These are phyloP conservation scores for Steinernema carpocapsae DNA, from an alignment of 2,888 invertebrate genomes.

Conservation along the genomic window DNA sequence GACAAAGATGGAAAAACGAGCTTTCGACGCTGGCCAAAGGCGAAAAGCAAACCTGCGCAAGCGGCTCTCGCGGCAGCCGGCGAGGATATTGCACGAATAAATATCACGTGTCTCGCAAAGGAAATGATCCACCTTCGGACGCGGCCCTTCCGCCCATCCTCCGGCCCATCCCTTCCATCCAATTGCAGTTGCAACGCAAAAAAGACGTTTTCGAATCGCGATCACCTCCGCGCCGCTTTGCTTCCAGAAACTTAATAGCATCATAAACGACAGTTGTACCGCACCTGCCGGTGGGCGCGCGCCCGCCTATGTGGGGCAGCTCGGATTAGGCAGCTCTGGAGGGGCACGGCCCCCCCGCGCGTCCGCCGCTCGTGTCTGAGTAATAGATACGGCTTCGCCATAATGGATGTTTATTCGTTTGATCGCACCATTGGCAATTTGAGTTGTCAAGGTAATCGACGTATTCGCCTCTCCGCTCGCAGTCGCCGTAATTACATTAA, in stretches of 20 bases:
- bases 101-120: conserved; percentile 15
- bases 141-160: not conserved
- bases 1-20: conserved; percentile 11
- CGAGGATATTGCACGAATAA: conserved; percentile 24
- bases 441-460: conserved; percentile 26
- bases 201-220: conserved; percentile 10
- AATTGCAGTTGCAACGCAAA: not conserved
- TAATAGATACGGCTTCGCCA: not conserved
- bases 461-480: not conserved
- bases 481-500: not conserved
- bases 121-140: conserved; percentile 5
- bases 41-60: conserved; percentile 18
- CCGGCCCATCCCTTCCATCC: not conserved
- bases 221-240: not conserved
- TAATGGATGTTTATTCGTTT: conserved; percentile 22
- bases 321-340: conserved; percentile 9
- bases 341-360: not conserved
- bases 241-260: conserved; percentile 5
- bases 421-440: not conserved
- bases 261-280: conserved; percentile 12
- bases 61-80: conserved; percentile 1
- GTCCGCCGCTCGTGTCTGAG: not conserved
- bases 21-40: not conserved
- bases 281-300: conserved; percentile 9
- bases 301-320: not conserved